phyloP scores from a whole-genome alignment of 2,797 vertebrate species.

The Discoglossus pictus region DNA sequence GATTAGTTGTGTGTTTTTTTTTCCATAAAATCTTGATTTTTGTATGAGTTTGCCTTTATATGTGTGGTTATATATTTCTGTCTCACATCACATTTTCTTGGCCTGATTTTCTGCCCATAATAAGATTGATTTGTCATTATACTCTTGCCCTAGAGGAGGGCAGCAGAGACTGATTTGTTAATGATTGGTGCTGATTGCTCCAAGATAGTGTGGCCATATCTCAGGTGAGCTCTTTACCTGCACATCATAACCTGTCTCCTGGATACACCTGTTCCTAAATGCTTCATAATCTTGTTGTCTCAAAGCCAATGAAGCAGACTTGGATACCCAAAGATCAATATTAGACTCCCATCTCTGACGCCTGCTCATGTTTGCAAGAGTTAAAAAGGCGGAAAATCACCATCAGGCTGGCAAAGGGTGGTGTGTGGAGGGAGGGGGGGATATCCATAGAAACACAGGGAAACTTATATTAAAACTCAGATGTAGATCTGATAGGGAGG shows the following conservation, averaged over 20 bases:
- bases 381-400: slow-evolving; percentile 90
- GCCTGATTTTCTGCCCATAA: no score
- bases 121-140: no score
- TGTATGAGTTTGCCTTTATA: no score
- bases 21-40: no score
- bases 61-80: no score
- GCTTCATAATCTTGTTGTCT: slow-evolving; percentile 67
- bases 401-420: slow-evolving; percentile 71
- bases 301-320: slow-evolving; percentile 64
- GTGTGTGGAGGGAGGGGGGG: slow-evolving; percentile 57
- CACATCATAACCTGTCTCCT: slow-evolving; percentile 32
- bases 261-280: neutral
- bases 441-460: slow-evolving; percentile 87
- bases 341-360: slow-evolving; percentile 65
- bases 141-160: neutral
- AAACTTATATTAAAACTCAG: slow-evolving; percentile 96
- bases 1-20: no score
- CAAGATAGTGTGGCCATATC: neutral
- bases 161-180: neutral
- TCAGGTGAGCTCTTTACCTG: slow-evolving; percentile 13
- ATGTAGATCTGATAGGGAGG: slow-evolving; percentile 89
- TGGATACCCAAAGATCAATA: slow-evolving; percentile 71
- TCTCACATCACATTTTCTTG: no score
- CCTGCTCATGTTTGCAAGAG: slow-evolving; percentile 86
- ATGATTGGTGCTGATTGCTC: slow-evolving; percentile 28